Percentiles rank a stretch among this genome's conserved stretches.
Conservation (phyloP, 2,888 invertebrate species). For the Orthosia incerta region DNA sequence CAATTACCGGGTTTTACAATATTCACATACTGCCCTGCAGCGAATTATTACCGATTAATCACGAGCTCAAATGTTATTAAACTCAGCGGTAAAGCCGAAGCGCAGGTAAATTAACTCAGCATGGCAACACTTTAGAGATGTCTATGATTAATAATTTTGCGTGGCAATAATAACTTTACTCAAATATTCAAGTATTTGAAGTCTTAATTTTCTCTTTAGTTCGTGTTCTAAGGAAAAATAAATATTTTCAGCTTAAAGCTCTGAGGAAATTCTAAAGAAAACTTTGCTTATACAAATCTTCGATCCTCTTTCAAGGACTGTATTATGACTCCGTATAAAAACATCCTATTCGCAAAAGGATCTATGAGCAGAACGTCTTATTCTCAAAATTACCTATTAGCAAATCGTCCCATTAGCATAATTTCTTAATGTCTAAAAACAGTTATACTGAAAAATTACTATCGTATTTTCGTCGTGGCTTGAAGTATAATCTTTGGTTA, state of each 20-base stretch:
- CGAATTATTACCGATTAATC: neutral
- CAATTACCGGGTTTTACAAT: slow-evolving; percentile 44
- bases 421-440: no score
- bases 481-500: no score
- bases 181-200: slow-evolving; percentile 7
- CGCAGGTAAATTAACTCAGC: neutral
- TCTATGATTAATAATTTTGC: slow-evolving; percentile 28
- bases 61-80: slow-evolving; percentile 12
- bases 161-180: slow-evolving; percentile 16
- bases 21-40: slow-evolving; percentile 31
- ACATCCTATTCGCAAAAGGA: no score
- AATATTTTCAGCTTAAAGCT: neutral
- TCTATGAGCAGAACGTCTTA: no score
- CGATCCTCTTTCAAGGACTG: neutral
- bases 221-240: neutral
- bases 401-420: no score
- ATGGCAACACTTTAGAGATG: slow-evolving; percentile 18
- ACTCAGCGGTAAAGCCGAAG: neutral
- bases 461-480: no score
- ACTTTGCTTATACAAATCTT: slow-evolving; percentile 5
- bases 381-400: no score
- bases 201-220: neutral
- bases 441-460: no score
- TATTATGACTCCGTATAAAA: neutral
- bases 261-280: neutral